Percentiles rank a stretch among this genome's conserved stretches.
These are phyloP conservation scores for Laodelphax striatellus DNA, from an alignment of 1,140 invertebrate species.

Conservation along the genomic window DNA sequence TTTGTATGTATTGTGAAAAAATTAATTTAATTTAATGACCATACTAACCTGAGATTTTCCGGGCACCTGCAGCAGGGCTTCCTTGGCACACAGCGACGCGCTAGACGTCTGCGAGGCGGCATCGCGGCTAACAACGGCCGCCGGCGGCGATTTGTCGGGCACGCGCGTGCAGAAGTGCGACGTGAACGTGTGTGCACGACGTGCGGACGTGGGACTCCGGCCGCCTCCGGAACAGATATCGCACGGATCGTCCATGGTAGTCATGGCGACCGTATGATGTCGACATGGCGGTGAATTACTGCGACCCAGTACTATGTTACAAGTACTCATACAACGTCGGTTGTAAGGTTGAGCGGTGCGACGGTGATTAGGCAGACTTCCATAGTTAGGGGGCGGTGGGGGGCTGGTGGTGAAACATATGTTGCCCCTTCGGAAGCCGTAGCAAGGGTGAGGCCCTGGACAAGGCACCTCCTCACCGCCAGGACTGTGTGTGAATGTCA, in stretches of 20 bases:
- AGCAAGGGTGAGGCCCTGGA: slow-evolving; percentile 15
- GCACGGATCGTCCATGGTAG: slow-evolving; percentile 2
- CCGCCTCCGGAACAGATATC: slow-evolving; percentile 7
- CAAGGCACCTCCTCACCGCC: too few relatives aligned
- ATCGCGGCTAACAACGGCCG: slow-evolving; percentile 28
- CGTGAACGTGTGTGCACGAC: slow-evolving; percentile 26
- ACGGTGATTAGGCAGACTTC: slow-evolving; percentile 13
- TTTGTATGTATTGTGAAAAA: too few relatives aligned
- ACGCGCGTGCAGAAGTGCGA: slow-evolving; percentile 35
- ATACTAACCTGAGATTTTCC: too few relatives aligned
- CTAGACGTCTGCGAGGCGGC: slow-evolving; percentile 40
- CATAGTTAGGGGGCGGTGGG: slow-evolving; percentile 19
- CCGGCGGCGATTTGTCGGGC: slow-evolving; percentile 27
- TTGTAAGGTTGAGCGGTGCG: slow-evolving; percentile 30
- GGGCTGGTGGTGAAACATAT: slow-evolving; percentile 38
- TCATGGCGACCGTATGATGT: slow-evolving; percentile 19
- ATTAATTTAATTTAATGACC: too few relatives aligned
- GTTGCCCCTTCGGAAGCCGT: slow-evolving; percentile 39
- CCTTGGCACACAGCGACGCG: not conserved
- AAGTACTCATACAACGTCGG: slow-evolving; percentile 48
- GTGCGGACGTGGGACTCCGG: slow-evolving; percentile 19
- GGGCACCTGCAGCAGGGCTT: slow-evolving; percentile 24
- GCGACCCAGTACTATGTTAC: slow-evolving; percentile 44
- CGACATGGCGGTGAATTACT: not conserved
- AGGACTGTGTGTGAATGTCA: slow-evolving; percentile 36